phyloP scores from a whole-genome alignment of 2,797 vertebrate genomes.

The Nothura maculosa region DNA sequence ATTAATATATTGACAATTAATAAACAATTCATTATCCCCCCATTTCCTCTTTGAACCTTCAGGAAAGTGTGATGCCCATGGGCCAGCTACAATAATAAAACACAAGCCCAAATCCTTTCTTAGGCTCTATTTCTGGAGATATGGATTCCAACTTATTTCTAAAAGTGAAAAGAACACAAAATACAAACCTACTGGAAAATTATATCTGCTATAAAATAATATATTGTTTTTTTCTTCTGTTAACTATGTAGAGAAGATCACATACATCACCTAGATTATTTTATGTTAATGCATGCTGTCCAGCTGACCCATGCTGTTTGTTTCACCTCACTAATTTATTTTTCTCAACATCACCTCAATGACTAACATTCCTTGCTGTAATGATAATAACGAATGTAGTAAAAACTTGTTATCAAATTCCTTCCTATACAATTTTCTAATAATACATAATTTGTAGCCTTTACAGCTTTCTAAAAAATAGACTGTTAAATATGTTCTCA shows the following conservation, averaged over 20 bases:
- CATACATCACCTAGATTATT: not conserved
- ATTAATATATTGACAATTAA: not conserved
- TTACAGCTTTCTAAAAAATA: not conserved
- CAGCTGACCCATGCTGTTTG: not conserved
- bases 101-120: not conserved
- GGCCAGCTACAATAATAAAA: not conserved
- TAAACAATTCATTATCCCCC: not conserved
- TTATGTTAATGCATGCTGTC: not conserved
- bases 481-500: not conserved
- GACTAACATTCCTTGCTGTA: not conserved
- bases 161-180: not conserved
- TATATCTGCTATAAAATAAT: not conserved
- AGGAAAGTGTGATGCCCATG: rapidly evolving
- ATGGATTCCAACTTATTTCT: rapidly evolving
- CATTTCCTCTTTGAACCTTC: not conserved
- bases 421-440: not conserved
- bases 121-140: rapidly evolving
- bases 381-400: not conserved
- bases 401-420: not conserved
- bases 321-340: rapidly evolving
- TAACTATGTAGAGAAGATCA: not conserved
- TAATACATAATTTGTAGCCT: rapidly evolving
- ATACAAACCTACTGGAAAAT: rapidly evolving
- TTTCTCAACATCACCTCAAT: not conserved
- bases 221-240: not conserved